phyloP scores from a whole-genome alignment of 1,140 invertebrate species.

The Hesperophylax magnus region DNA sequence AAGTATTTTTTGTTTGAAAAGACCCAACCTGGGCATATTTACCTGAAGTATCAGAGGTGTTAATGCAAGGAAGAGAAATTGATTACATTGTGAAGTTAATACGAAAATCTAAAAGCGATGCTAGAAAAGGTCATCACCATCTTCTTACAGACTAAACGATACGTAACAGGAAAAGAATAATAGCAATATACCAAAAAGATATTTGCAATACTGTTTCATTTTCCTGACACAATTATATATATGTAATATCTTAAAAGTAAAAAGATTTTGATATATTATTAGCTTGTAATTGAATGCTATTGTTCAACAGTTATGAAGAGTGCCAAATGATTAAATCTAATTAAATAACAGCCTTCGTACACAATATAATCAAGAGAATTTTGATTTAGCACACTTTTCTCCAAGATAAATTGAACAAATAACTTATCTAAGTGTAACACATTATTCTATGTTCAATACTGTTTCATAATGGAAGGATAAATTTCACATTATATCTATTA shows the following conservation, averaged over 20 bases:
- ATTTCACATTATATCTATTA: background rate
- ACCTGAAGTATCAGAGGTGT: constrained; percentile 8
- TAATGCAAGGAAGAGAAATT: background rate
- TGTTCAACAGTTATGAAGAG: background rate
- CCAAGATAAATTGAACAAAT: background rate
- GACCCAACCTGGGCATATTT: background rate
- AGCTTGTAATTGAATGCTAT: background rate
- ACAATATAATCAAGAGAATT: background rate
- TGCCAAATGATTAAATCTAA: background rate
- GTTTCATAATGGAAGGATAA: constrained; percentile 24
- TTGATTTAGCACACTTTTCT: constrained; percentile 9
- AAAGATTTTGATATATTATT: background rate
- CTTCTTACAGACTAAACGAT: constrained; percentile 9
- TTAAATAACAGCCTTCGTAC: constrained; percentile 3
- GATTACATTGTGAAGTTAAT: background rate
- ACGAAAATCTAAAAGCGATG: background rate
- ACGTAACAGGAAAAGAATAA: background rate
- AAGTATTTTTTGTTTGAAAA: constrained; percentile 16
- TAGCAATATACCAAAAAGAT: background rate
- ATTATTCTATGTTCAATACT: constrained; percentile 24
- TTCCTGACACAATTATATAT: background rate
- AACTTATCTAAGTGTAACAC: constrained; percentile 2
- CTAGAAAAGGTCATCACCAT: background rate
- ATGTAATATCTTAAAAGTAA: background rate
- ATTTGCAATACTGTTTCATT: constrained; percentile 10